Evolutionary conservation across 2,797 vertebrate genomes (phyloP).

Genomic region (Gallinago stenura): DNA sequence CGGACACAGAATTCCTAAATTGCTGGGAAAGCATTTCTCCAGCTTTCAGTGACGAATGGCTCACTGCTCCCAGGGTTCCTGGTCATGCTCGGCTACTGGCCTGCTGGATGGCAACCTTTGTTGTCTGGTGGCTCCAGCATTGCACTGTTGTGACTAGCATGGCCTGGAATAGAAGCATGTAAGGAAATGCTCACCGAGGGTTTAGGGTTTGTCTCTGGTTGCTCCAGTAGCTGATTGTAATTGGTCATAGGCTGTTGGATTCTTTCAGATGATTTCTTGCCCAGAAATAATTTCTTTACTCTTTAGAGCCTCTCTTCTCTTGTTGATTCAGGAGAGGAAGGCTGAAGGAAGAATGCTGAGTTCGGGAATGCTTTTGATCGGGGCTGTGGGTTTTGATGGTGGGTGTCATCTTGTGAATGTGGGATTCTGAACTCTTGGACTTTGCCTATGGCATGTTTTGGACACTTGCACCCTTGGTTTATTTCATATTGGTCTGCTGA

Average conservation of each 20-base stretch:
- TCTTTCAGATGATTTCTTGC: background rate
- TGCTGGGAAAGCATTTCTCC: background rate
- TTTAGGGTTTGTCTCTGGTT: background rate
- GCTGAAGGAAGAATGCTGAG: background rate
- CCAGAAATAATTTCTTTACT: background rate
- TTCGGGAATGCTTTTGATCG: background rate
- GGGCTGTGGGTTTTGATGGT: background rate
- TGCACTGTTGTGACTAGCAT: background rate
- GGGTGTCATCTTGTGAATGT: background rate
- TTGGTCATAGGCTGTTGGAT: background rate
- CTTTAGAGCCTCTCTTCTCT: background rate
- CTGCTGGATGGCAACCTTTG: background rate
- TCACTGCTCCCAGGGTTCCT: background rate
- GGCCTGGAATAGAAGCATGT: background rate
- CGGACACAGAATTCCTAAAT: background rate
- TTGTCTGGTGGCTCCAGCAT: background rate
- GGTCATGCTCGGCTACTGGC: background rate
- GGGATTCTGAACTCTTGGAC: background rate
- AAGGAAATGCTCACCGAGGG: background rate
- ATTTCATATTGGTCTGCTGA: background rate
- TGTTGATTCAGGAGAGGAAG: background rate
- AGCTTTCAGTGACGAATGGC: fast-evolving
- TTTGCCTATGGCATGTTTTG: background rate
- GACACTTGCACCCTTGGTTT: background rate
- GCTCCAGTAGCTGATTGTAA: background rate